These are phyloP conservation scores for Sapajus apella DNA, from an alignment of 2,113 vertebrate genomes.

Conservation along the genomic window DNA sequence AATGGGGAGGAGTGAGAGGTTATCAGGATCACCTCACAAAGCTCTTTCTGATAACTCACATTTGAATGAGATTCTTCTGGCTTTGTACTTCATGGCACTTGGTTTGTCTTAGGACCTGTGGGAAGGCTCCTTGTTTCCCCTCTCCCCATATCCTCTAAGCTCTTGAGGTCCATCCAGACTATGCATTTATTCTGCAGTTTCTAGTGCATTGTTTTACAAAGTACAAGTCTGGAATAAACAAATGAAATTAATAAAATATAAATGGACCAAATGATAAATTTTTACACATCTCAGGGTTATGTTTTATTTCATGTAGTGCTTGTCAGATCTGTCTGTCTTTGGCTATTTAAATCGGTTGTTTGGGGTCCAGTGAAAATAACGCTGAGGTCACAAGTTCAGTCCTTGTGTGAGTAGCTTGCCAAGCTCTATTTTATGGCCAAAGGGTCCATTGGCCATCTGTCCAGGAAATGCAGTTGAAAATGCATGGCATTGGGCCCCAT, in stretches of 20 bases:
- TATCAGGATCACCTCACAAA: background rate
- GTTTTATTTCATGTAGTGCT: slow-evolving; percentile 37
- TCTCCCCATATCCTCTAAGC: background rate
- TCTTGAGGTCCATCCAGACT: background rate
- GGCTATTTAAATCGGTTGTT: slow-evolving; percentile 55
- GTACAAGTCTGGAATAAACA: background rate
- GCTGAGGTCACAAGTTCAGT: slow-evolving; percentile 68
- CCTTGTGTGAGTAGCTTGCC: slow-evolving; percentile 53
- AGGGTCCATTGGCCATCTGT: slow-evolving; percentile 62
- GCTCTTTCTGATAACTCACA: background rate
- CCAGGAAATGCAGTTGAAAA: slow-evolving; percentile 26
- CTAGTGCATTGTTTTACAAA: background rate
- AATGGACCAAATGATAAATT: slow-evolving; percentile 11
- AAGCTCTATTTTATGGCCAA: slow-evolving; percentile 53
- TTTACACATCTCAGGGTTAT: background rate
- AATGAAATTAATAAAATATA: slow-evolving; percentile 49
- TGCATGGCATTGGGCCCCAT: slow-evolving; percentile 42
- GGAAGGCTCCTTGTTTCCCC: background rate
- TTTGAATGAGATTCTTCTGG: background rate
- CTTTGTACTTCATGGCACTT: background rate
- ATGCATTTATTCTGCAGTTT: background rate
- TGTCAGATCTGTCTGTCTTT: slow-evolving; percentile 57
- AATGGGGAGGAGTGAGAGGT: background rate
- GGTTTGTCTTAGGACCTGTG: background rate
- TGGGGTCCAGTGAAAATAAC: slow-evolving; percentile 28